phyloP scores from a whole-genome alignment of 1,140 invertebrate genomes.

The Meloidogyne floridensis region DNA sequence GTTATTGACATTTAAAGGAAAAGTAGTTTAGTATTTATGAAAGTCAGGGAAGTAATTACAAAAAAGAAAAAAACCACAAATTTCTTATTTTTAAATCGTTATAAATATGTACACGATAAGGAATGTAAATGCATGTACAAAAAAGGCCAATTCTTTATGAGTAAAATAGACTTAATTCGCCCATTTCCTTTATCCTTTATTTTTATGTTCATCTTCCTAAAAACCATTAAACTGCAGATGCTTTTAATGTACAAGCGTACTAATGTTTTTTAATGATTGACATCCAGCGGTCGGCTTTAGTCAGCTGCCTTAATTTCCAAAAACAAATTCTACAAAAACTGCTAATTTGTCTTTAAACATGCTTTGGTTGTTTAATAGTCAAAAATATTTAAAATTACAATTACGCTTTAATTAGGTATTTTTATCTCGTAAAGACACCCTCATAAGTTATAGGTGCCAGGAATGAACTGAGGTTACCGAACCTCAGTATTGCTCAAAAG shows the following conservation, averaged over 20 bases:
- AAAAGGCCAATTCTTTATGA: not conserved
- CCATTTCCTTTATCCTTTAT: not conserved
- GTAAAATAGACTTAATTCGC: not conserved
- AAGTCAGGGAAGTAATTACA: not conserved
- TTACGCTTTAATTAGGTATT: too few relatives aligned
- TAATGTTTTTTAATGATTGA: constrained; percentile 4
- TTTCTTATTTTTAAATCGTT: not conserved
- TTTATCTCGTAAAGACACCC: not conserved
- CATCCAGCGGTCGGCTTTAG: not conserved
- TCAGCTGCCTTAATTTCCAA: not conserved
- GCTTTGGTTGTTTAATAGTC: not conserved
- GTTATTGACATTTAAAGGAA: not conserved
- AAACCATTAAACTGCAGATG: constrained; percentile 6
- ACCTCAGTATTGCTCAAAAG: too few relatives aligned
- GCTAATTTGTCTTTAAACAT: not conserved
- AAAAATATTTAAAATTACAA: too few relatives aligned
- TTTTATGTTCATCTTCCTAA: not conserved
- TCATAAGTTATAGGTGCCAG: not conserved
- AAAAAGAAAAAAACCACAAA: not conserved
- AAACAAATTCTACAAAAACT: not conserved
- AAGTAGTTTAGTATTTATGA: not conserved
- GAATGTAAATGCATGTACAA: not conserved
- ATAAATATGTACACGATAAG: not conserved
- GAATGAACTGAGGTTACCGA: too few relatives aligned
- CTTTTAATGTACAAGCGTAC: not conserved